Percentiles rank a stretch among this genome's conserved stretches.
Evolutionary conservation across 2,888 invertebrate genomes (phyloP).

Genomic region (Synanthedon andrenaeformis): DNA sequence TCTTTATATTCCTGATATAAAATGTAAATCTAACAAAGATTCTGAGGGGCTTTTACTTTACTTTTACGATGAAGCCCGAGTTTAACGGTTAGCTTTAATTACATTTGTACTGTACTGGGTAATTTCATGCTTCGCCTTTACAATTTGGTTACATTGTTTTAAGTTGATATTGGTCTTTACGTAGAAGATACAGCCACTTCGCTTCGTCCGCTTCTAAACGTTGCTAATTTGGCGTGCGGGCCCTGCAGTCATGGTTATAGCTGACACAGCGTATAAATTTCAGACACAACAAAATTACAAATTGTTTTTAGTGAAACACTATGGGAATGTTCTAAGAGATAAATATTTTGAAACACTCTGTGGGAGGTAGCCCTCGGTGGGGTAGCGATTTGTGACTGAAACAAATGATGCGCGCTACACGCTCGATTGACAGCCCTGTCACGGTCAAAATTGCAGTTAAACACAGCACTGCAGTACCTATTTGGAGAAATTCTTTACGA

Average conservation of each 20-base stretch:
- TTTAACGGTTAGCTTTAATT: conserved; percentile 52
- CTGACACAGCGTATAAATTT: conserved; percentile 25
- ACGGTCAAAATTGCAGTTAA: conserved; percentile 17
- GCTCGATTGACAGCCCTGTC: conserved; percentile 35
- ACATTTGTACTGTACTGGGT: conserved; percentile 45
- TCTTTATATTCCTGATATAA: conserved; percentile 22
- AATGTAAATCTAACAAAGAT: conserved; percentile 48
- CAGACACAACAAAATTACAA: conserved; percentile 16
- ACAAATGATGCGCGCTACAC: conserved; percentile 46
- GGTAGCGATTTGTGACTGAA: conserved; percentile 46
- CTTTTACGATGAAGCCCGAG: conserved; percentile 46
- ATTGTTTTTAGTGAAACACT: neutral
- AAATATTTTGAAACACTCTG: conserved; percentile 48
- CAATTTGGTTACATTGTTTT: conserved; percentile 55
- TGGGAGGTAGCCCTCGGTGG: conserved; percentile 27
- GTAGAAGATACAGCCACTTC: conserved; percentile 44
- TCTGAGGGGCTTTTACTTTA: conserved; percentile 40
- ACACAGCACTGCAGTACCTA: conserved; percentile 4
- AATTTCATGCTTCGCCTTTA: conserved; percentile 39
- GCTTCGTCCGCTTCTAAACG: conserved; percentile 15
- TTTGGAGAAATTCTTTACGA: too few species aligned
- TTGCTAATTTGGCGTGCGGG: conserved; percentile 38
- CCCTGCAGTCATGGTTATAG: conserved; percentile 28
- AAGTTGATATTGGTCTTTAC: conserved; percentile 46
- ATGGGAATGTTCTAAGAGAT: too few species aligned